Percentiles rank a stretch among this genome's conserved stretches.
These are phyloP conservation scores for Oryzias sinensis DNA, from an alignment of 2,797 vertebrate genomes.

Conservation along the genomic window DNA sequence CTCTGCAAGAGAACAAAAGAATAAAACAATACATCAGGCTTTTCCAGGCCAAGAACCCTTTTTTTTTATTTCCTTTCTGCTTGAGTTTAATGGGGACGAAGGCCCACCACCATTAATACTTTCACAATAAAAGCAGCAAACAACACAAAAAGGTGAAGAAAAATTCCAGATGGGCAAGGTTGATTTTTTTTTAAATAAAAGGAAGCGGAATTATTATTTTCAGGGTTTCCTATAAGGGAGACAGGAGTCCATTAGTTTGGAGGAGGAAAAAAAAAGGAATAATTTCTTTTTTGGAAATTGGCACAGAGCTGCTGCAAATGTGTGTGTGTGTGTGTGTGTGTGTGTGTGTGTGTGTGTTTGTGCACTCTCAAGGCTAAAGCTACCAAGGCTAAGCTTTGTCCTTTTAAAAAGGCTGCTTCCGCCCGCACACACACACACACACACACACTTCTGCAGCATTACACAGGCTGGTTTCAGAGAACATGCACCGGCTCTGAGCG, in stretches of 20 bases:
- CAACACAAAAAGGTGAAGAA: constrained; percentile 33
- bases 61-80: constrained; percentile 27
- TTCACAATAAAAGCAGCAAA: constrained; percentile 43
- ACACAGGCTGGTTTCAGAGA: constrained; percentile 13
- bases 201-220: constrained; percentile 41
- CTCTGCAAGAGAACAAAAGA: constrained; percentile 76
- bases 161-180: constrained; percentile 20
- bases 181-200: constrained; percentile 32
- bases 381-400: constrained; percentile 53
- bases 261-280: constrained; percentile 69
- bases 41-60: constrained; percentile 30
- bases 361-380: constrained; percentile 52
- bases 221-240: constrained; percentile 56
- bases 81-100: constrained; percentile 33
- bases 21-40: constrained; percentile 34
- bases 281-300: constrained; percentile 24
- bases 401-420: constrained; percentile 35
- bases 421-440: constrained; percentile 7
- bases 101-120: constrained; percentile 23
- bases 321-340: constrained; percentile 22
- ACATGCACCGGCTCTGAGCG: background rate
- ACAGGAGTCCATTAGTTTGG: constrained; percentile 50
- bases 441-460: constrained; percentile 2
- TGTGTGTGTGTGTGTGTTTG: constrained; percentile 22
- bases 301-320: constrained; percentile 6